Base-by-base conservation (phyloP, 2,797 vertebrate genomes). In the Schizopygopsis malacanthus region DNA sequence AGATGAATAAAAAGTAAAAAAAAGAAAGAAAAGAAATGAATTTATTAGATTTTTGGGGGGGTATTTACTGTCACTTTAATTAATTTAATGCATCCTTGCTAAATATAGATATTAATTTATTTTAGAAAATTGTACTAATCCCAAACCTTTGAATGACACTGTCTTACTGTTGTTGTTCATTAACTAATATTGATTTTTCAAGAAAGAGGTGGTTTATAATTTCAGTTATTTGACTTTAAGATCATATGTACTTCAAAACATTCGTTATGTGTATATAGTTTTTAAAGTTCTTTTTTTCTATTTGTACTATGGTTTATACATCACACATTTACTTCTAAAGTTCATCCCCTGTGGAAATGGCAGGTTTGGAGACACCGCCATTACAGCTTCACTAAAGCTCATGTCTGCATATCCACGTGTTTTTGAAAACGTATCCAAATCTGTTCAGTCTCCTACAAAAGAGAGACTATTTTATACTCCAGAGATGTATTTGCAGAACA, bases 371-470 rank as follows among this genome's bases (percentile, higher is more conserved):
- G 9, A 12, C 50, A n/a, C 18, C 25, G 1, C 13, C 83, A 71
- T 39, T 33, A 56, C 33, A 22, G 28, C 50, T 47, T 69, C 20
- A 81, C 22, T 79, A 83, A 83, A 87, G 77, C 52, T 39, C 43
- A 52, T 87, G 61, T 76, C 59, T 41, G 45, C 15, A 6, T 25
- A 28, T 85, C 67, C 65, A 47, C 25, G 8, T 72, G 67, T 79
- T 79, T 59, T 47, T 79, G 52, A 85, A 85, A 85, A 72, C 39
- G 16, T 79, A 79, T 71, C 83, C 83, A 59, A 84, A 73, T 59
- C 43, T 52, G 43, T 86, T 84, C 76, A 75, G 15, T 67, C 56
- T 82, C 47, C 12, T 22, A 73, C 50, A 50, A 70, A 72, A 79
- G 13, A 45, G 13, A 85, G 20, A 45, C 52, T 79, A 70, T 78